These are phyloP conservation scores for Paratrypauchen microcephalus DNA, from an alignment of 2,797 vertebrate genomes.

Conservation along the genomic window DNA sequence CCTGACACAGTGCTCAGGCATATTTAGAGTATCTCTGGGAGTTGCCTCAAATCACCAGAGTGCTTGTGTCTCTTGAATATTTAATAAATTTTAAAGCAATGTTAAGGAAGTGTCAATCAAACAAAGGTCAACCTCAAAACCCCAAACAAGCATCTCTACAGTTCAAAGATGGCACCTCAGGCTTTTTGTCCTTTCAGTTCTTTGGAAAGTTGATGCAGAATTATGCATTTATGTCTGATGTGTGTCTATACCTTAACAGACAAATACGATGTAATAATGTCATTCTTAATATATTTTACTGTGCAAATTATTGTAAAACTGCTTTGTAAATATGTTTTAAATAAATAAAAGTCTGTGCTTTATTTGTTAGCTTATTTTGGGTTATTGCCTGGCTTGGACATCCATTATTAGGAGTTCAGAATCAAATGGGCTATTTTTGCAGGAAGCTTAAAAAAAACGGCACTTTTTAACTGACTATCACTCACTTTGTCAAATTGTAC, in stretches of 20 bases:
- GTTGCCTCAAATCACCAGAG: slow-evolving; percentile 2
- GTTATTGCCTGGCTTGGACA: not conserved
- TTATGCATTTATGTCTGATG: not conserved
- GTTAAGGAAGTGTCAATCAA: slow-evolving; percentile 6
- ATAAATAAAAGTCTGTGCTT: slow-evolving; percentile 27
- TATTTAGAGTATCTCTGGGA: slow-evolving; percentile 11
- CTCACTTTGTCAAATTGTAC: not conserved
- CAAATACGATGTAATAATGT: not conserved
- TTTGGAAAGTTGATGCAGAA: not conserved
- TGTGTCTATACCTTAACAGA: not conserved
- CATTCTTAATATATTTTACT: not conserved
- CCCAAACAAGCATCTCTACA: not conserved
- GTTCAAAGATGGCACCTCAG: not conserved
- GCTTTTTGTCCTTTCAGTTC: not conserved
- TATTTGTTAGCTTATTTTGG: slow-evolving; percentile 1
- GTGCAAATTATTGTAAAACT: not conserved
- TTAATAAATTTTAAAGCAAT: slow-evolving; percentile 3
- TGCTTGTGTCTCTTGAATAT: slow-evolving; percentile 15
- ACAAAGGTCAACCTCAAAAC: not conserved
- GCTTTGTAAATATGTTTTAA: not conserved
- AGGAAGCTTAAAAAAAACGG: not conserved
- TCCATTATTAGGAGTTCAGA: not conserved
- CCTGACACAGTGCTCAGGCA: not conserved
- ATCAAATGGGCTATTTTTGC: not conserved
- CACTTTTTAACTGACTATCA: not conserved